Conservation (phyloP, 1,140 invertebrate genomes). For the Chelonus insularis region DNA sequence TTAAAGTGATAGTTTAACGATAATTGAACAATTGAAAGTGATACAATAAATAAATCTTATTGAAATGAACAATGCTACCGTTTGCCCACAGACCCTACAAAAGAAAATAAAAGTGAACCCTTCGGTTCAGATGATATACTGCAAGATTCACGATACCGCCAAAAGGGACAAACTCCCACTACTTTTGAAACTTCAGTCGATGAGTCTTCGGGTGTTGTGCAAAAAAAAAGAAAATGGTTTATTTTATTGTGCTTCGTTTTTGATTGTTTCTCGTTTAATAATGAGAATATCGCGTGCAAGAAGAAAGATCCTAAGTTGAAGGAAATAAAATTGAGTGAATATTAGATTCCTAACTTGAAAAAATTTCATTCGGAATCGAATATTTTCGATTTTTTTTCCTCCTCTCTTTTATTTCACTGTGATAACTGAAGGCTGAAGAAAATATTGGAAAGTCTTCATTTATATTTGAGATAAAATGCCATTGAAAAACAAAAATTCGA, state of each 20-base stretch:
- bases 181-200: background rate
- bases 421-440: too few relatives aligned
- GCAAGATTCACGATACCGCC: slow-evolving; percentile 52
- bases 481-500: too few relatives aligned
- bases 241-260: background rate
- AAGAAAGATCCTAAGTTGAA: background rate
- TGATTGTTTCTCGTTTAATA: slow-evolving; percentile 47
- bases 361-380: too few relatives aligned
- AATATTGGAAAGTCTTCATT: too few relatives aligned
- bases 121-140: slow-evolving; percentile 46
- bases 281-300: slow-evolving; percentile 50
- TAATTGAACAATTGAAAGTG: background rate
- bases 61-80: background rate
- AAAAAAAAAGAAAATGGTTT: background rate
- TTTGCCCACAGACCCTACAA: background rate
- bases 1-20: too few relatives aligned
- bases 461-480: too few relatives aligned
- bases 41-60: background rate
- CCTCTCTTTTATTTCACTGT: too few relatives aligned
- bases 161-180: slow-evolving; percentile 19
- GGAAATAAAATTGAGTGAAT: background rate
- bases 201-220: background rate
- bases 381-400: too few relatives aligned
- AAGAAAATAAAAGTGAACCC: background rate
- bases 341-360: too few relatives aligned